Percentiles rank a stretch among this genome's conserved stretches.
These are phyloP conservation scores for Euwallacea fornicatus DNA, from an alignment of 1,140 invertebrate genomes.

Conservation along the genomic window DNA sequence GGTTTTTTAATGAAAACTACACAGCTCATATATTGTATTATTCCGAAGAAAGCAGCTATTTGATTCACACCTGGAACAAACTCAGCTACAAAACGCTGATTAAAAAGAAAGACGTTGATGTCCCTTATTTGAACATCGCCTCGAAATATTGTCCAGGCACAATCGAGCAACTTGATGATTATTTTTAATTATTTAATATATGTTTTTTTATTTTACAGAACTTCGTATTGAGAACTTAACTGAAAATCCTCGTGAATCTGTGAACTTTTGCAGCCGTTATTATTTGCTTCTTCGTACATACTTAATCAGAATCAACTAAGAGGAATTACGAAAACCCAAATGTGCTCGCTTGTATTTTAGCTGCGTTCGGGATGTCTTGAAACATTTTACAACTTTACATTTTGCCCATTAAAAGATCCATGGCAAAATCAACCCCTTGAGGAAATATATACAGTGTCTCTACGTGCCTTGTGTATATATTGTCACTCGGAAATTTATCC, in stretches of 20 bases:
- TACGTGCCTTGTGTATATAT: conserved; percentile 41
- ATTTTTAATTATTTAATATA: conserved; percentile 49
- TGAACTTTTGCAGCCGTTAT: neutral
- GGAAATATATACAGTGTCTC: conserved; percentile 41
- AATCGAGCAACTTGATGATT: conserved; percentile 42
- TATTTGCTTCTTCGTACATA: conserved; percentile 12
- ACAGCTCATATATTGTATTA: conserved; percentile 55
- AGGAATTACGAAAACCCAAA: conserved; percentile 30
- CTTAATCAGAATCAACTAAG: conserved; percentile 32
- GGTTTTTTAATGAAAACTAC: conserved; percentile 61
- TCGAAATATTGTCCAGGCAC: conserved; percentile 62
- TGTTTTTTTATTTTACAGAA: too few species aligned
- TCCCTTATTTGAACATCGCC: conserved; percentile 61
- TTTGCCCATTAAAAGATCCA: conserved; percentile 44
- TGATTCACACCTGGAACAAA: conserved; percentile 72
- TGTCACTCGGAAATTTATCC: conserved; percentile 37
- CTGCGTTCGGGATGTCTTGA: conserved; percentile 42
- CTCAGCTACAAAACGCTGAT: conserved; percentile 55
- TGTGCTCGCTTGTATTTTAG: conserved; percentile 43
- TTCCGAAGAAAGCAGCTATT: conserved; percentile 57
- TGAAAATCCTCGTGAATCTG: too few species aligned
- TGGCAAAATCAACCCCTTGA: conserved; percentile 45
- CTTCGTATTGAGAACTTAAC: too few species aligned
- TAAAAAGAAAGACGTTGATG: conserved; percentile 52
- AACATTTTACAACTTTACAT: conserved; percentile 44